phyloP scores from a whole-genome alignment of 2,113 vertebrate species.

The Equus przewalskii region DNA sequence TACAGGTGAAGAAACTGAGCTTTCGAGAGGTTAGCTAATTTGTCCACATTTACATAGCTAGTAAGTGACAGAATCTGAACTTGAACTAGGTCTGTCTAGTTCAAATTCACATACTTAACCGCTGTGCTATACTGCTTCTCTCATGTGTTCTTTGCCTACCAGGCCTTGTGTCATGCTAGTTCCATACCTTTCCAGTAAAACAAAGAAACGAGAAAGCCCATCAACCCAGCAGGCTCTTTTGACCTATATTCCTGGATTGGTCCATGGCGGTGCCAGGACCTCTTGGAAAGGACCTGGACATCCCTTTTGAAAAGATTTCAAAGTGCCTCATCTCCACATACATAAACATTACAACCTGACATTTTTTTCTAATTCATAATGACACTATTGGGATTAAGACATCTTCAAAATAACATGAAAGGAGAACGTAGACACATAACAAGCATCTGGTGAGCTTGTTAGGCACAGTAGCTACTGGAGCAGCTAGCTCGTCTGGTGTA shows the following conservation, averaged over 20 bases:
- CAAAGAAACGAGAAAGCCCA: not conserved
- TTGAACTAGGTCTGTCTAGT: not conserved
- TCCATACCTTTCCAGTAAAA: not conserved
- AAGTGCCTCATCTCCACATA: not conserved
- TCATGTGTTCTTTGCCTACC: not conserved
- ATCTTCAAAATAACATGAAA: constrained; percentile 36
- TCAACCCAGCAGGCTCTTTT: not conserved
- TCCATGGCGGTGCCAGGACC: not conserved
- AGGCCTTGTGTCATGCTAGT: not conserved
- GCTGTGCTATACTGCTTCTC: not conserved
- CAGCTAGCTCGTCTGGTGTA: constrained; percentile 31
- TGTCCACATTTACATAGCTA: not conserved
- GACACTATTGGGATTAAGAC: not conserved
- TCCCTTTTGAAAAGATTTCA: constrained; percentile 19
- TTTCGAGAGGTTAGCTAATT: not conserved
- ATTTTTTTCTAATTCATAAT: constrained; percentile 15
- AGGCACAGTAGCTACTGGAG: constrained; percentile 9
- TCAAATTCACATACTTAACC: not conserved
- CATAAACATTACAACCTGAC: not conserved
- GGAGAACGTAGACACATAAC: not conserved
- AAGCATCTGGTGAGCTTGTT: constrained; percentile 50
- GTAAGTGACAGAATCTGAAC: not conserved
- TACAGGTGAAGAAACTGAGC: constrained; percentile 16
- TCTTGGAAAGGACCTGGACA: not conserved
- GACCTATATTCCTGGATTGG: not conserved